Base-by-base conservation (phyloP, 1,140 invertebrate genomes). In the Temnothorax nylanderi region DNA sequence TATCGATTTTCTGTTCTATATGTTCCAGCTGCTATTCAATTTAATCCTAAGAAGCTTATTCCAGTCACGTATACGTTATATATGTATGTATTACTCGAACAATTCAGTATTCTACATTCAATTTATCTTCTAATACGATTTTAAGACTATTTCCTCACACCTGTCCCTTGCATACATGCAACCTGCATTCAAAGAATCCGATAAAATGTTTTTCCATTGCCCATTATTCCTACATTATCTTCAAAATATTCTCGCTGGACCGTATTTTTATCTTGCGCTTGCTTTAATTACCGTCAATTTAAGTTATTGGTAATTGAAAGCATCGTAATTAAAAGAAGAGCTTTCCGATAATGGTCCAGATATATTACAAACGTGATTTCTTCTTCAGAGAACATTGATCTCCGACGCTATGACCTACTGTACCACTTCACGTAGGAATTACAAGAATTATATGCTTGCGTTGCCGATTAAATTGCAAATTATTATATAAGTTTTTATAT, bases 341-440 rank as follows among this genome's bases (percentile, higher is more conserved):
- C 1, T 47, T 51, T 7, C 7, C 3, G 16, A 32, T 32, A n/a
- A 32, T 8, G 13, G 3, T 13, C 5, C 4, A 18, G 0, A n/a
- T 37, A 21, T 21, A 65, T 78, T 21, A 2, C 6, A 37, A 8
- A 58, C 3, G 10, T 18, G 32, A 47, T 47, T 77, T 26, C 64
- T 49, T n/a, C 8, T 77, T 34, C 2, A 58, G 34, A 77, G 51
- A 1, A 78, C 18, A 26, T 64, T 49, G 60, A 78, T 78, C 60
- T 65, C 16, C 11, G 11, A 0, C 11, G 32, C 6, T 34, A 26
- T 41, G 37, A 49, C 26, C 56, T 8, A 75, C 51, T 75, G 56
- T 34, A 47, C 26, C 26, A 64, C 51, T 62, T 77, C 3, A n/a
- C 18, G 4, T n/a, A 10, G 18, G 10, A 34, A n/a, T 8, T 21